These are phyloP conservation scores for Gymnoscopelus microlampas DNA, from an alignment of 2,797 vertebrate species.

Conservation along the genomic window DNA sequence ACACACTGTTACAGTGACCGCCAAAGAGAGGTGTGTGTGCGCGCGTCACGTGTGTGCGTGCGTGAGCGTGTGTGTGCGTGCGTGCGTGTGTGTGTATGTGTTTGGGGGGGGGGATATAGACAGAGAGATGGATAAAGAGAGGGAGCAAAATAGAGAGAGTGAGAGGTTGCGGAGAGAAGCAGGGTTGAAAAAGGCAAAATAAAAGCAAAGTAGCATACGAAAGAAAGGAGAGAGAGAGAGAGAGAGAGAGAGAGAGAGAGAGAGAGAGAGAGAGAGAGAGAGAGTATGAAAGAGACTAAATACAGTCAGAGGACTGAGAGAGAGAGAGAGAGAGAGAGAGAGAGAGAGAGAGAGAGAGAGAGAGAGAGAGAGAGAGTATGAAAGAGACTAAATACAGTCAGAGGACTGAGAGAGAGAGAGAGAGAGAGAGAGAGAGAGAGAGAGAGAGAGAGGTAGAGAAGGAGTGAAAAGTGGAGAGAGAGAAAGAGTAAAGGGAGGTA, in stretches of 20 bases:
- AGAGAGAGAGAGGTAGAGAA: neutral
- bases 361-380: neutral
- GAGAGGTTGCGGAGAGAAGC: slow-evolving; percentile 1
- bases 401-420: neutral
- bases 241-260: neutral
- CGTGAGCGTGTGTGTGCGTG: neutral
- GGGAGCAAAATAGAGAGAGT: neutral
- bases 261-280: neutral
- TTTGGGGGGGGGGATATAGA: slow-evolving; percentile 1
- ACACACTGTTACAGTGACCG: slow-evolving; percentile 19
- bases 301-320: no score
- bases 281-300: no score
- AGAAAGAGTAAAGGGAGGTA: neutral
- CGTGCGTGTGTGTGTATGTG: neutral
- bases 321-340: neutral
- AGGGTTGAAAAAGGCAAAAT: slow-evolving; percentile 33
- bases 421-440: neutral
- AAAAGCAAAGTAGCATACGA: slow-evolving; percentile 34
- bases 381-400: no score
- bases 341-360: neutral
- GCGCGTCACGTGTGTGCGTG: neutral
- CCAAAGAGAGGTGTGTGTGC: no score
- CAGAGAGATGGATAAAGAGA: neutral
- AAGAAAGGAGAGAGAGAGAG: neutral
- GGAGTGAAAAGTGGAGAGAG: no score